Evolutionary conservation across 37 sponge, comb jelly and placozoan genomes (phyloP), one percentile per base, ranked within the genome.

Genomic region (Bolinopsis microptera): DNA sequence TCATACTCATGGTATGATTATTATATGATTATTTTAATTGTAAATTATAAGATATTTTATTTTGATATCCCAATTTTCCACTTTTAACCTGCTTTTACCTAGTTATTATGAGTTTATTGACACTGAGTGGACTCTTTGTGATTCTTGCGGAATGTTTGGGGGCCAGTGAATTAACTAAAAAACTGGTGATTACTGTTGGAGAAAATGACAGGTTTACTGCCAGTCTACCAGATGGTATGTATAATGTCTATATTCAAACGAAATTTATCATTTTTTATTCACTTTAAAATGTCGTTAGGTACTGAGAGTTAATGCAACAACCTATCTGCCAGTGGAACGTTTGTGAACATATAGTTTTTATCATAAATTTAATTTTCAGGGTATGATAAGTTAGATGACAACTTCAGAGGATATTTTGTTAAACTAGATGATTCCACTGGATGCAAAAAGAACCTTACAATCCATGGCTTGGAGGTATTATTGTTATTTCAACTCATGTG

Each of bases 381-480:
- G 61, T 48, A 48, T 48, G 61, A 18, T 48, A 13, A 48, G 61
- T 48, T 48, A 13, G 61, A 18, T 18, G 61, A 48, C 61, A 48
- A 77, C 37, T 77, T 77, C 33, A 35, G 36, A 21, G 80, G 80
- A 5, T 77, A 77, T 18, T 32, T 77, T 8, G 80, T 77, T 34
- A 18, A 77, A 77, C 33, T 77, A 0, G 32, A 32, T 77, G 80
- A 77, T 18, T 36, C 80, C 1, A 77, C 33, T 77, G 80, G 80
- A 1, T 77, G 80, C 80, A 77, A 32, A 1, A 32, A 34, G 1
- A 18, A 77, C 33, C 34, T 77, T 8, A 35, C 33, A 32, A 77
- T 77, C 32, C 35, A 34, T 33, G 36, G 32, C 36, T 3, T 21
- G 36, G 2, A 77, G 80, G 80, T 77, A 30, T n/a, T 24, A 3